Conservation (phyloP, 2,888 invertebrate species). For the Drosophila mercatorum region DNA sequence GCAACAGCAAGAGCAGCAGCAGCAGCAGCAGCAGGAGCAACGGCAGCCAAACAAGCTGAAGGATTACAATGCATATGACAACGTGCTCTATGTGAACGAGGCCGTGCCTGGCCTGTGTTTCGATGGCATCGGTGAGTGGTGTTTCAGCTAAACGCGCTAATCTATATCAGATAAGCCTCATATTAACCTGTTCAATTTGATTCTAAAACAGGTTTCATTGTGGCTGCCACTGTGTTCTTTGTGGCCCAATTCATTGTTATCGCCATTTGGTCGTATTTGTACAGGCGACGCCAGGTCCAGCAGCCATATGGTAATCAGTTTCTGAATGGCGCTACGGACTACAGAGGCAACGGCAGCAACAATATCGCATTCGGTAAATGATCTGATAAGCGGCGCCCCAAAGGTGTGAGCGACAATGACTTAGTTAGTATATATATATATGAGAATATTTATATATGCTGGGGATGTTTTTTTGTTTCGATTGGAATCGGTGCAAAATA, state of each 20-base stretch:
- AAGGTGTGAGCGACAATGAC: conserved; percentile 80
- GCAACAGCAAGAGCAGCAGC: conserved; percentile 78
- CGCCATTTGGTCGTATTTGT: conserved; percentile 94
- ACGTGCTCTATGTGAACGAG: conserved; percentile 87
- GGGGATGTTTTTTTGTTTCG: neutral
- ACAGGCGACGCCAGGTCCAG: conserved; percentile 90
- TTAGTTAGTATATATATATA: conserved; percentile 44
- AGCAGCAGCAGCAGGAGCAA: conserved; percentile 82
- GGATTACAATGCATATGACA: conserved; percentile 85
- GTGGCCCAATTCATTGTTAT: conserved; percentile 94
- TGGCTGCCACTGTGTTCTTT: conserved; percentile 93
- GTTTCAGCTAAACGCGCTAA: neutral
- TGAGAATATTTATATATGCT: neutral
- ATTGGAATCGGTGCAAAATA: conserved; percentile 13
- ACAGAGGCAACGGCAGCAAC: conserved; percentile 48
- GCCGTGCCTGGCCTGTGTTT: conserved; percentile 81
- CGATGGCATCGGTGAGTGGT: conserved; percentile 83
- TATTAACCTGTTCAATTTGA: neutral
- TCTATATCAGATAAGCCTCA: neutral
- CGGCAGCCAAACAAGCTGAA: conserved; percentile 72
- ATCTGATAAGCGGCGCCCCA: conserved; percentile 83
- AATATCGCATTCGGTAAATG: conserved; percentile 69
- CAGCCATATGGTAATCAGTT: conserved; percentile 58
- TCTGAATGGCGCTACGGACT: conserved; percentile 59
- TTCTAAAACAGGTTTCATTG: conserved; percentile 88